Base-by-base conservation (phyloP, 2,797 vertebrate species). In the Lophura swinhoii region DNA sequence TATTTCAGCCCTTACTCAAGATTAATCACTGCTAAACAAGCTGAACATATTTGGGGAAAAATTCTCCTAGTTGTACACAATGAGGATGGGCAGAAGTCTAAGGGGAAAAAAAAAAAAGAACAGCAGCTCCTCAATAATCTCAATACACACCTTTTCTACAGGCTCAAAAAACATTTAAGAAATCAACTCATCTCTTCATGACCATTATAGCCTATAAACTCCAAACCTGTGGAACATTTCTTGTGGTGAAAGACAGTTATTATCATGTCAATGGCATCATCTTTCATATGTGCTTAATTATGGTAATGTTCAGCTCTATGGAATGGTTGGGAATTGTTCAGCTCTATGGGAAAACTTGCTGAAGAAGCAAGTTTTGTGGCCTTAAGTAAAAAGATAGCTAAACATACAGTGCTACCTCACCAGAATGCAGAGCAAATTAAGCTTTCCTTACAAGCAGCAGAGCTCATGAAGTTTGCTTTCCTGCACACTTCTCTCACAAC, bases 1-100 rank as follows among this genome's bases (percentile, higher is more conserved):
- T 79, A 72, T 84, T 94, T 78, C 68, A 90, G 72, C 62, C 71
- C 44, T 69, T 81, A 53, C 41, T 83, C 70, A 60, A 80, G 62
- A 87, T 74, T 63, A 80, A 66, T 51, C 66, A 44, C n/a, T 74
- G 58, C 83, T 91, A 91, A 87, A 87, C 8, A 15, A 49, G 39
- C 76, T 22, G 6, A 60, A 53, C 15, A 68, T 4, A 9, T 35
- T 80, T 68, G 72, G 23, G 39, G 53, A 35, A 26, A 39, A 74
- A 24, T 64, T 71, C 20, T 31, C 31, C 41, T 41, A 17, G 29
- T 46, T 43, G 77, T 88, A 68, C 21, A 37, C 35, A 73, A 26
- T 13, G 9, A 85, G 80, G 59, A 84, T 23, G 22, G 44, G 56
- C 78, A 82, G 49, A 95, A 88, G 84, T 37, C 51, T 4, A 0